These are phyloP conservation scores for Aphelinus atriplicis DNA, from an alignment of 1,140 invertebrate species.

Conservation along the genomic window DNA sequence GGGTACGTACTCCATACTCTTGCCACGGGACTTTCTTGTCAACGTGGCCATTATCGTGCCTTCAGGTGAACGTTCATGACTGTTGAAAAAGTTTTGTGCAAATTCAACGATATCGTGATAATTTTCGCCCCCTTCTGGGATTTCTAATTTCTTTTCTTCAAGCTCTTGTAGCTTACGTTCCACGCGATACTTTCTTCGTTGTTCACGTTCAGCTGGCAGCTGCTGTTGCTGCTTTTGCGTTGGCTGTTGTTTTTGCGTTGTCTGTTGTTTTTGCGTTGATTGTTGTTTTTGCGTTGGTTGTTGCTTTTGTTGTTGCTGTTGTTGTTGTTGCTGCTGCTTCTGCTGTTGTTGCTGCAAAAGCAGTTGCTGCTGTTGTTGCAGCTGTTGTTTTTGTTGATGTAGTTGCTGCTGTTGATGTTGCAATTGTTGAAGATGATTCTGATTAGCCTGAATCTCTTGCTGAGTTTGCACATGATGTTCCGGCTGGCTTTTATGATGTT, in stretches of 20 bases:
- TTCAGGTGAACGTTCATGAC: constrained; percentile 85
- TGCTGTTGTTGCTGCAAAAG: constrained; percentile 8
- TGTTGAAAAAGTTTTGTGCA: constrained; percentile 93
- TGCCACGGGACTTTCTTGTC: constrained; percentile 78
- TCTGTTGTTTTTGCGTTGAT: constrained; percentile 40
- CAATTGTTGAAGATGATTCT: not conserved
- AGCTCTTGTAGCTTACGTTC: constrained; percentile 87
- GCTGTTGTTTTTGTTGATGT: constrained; percentile 31
- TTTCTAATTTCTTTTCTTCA: constrained; percentile 68
- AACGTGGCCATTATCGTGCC: constrained; percentile 90
- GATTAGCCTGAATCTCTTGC: not conserved
- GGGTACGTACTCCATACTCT: constrained; percentile 81
- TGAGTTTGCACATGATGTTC: not conserved
- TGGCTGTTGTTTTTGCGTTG: constrained; percentile 29
- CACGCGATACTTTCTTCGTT: constrained; percentile 82
- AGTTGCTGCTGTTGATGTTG: not conserved
- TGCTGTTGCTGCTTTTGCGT: constrained; percentile 41
- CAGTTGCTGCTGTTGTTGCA: constrained; percentile 2
- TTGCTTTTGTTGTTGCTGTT: constrained; percentile 38
- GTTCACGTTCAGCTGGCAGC: constrained; percentile 72
- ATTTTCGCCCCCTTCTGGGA: constrained; percentile 63
- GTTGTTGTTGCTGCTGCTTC: constrained; percentile 5
- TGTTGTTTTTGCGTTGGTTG: constrained; percentile 40
- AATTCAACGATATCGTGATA: constrained; percentile 91
- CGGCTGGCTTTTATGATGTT: not conserved